Conservation (phyloP, 1,140 invertebrate species). For the Drosophila ercepeae region DNA sequence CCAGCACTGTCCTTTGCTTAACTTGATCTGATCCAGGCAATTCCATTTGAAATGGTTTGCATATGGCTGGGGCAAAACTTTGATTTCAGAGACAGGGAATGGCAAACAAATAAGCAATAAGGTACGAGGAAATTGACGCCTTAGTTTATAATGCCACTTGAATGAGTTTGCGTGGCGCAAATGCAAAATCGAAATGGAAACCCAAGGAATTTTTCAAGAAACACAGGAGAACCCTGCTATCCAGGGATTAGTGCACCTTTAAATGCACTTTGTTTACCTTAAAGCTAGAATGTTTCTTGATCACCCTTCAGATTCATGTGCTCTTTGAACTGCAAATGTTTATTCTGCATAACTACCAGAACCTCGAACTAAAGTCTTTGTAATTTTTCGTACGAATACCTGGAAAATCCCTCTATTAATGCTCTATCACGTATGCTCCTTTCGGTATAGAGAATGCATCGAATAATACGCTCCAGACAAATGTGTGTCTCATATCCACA, state of each 20-base stretch:
- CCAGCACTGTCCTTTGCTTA: too few species aligned
- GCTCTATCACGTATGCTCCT: slow-evolving; percentile 38
- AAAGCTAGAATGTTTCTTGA: not conserved
- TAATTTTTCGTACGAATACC: not conserved
- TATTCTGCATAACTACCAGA: too few species aligned
- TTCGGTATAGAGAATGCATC: slow-evolving; percentile 40
- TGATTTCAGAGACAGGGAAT: slow-evolving; percentile 48
- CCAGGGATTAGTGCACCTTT: not conserved
- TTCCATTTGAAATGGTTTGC: slow-evolving; percentile 15
- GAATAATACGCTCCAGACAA: slow-evolving; percentile 58
- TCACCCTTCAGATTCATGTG: too few species aligned
- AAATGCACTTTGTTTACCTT: not conserved
- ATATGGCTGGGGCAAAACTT: slow-evolving; percentile 23
- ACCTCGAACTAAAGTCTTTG: slow-evolving; percentile 10
- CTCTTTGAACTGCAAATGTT: too few species aligned
- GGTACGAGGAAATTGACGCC: slow-evolving; percentile 72
- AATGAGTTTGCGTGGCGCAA: slow-evolving; percentile 56
- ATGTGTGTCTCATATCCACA: not conserved
- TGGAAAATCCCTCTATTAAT: slow-evolving; percentile 62
- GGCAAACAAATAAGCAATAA: slow-evolving; percentile 79
- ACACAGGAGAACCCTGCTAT: too few species aligned
- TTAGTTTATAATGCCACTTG: slow-evolving; percentile 82
- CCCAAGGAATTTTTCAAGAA: not conserved
- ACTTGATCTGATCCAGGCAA: not conserved
- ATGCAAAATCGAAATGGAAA: slow-evolving; percentile 4